phyloP scores from a whole-genome alignment of 2,888 invertebrate genomes.

The Lumbricus terrestris region DNA sequence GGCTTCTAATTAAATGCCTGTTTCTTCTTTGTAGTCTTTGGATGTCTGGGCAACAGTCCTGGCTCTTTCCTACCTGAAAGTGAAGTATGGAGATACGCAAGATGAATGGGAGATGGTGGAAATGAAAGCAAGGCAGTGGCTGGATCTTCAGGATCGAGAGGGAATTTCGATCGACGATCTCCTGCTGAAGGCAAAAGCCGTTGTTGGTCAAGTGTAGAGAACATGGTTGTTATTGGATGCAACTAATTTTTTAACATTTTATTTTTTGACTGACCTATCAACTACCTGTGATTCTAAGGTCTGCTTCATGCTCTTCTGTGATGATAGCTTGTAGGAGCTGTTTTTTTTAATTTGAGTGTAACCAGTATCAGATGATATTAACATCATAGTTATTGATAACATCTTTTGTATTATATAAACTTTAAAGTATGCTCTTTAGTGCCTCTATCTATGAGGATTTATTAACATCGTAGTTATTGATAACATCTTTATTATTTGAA shows the following conservation, averaged over 20 bases:
- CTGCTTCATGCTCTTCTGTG: background rate
- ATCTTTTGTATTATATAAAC: too few relatives aligned
- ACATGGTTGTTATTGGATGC: background rate
- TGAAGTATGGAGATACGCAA: conserved; percentile 15
- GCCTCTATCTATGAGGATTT: background rate
- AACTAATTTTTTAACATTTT: too few relatives aligned
- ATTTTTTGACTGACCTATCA: too few relatives aligned
- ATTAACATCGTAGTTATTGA: background rate
- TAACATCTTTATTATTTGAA: too few relatives aligned
- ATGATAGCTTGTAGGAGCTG: background rate
- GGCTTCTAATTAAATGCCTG: background rate
- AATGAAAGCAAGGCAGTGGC: conserved; percentile 27
- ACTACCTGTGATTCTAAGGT: too few relatives aligned
- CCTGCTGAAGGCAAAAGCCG: background rate
- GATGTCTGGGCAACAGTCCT: conserved; percentile 24
- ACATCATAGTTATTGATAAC: background rate
- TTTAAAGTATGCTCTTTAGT: background rate
- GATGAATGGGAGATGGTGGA: conserved; percentile 30
- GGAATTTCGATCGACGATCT: conserved; percentile 19
- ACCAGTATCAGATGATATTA: background rate
- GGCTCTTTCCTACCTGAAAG: conserved; percentile 6
- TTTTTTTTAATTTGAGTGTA: background rate
- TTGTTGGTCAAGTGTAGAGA: background rate
- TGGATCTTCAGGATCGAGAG: conserved; percentile 21
- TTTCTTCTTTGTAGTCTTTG: background rate